Conservation (phyloP, 1,140 invertebrate species). For the Sminthurides bifidus region DNA sequence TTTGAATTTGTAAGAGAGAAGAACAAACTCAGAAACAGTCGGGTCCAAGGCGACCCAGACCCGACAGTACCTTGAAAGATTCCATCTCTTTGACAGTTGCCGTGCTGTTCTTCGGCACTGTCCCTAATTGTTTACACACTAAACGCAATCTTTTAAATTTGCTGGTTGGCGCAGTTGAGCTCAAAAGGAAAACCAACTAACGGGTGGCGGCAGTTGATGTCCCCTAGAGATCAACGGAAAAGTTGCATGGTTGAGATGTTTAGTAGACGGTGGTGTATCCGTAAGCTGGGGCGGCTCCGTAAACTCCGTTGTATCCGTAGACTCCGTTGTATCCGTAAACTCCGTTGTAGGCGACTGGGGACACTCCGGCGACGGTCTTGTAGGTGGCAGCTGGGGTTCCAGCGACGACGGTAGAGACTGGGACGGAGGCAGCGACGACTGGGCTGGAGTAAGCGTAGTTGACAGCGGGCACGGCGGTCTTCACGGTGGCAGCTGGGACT, state of each 20-base stretch:
- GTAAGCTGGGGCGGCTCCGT: neutral
- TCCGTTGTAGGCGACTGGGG: neutral
- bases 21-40: too few relatives aligned
- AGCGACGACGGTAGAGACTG: neutral
- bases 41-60: too few relatives aligned
- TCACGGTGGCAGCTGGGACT: slow-evolving; percentile 32
- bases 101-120: too few relatives aligned
- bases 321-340: neutral
- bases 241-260: neutral
- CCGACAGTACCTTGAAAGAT: too few relatives aligned
- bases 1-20: too few relatives aligned
- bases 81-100: too few relatives aligned
- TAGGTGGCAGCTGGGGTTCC: slow-evolving; percentile 11
- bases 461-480: neutral
- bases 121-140: too few relatives aligned
- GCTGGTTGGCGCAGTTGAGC: too few relatives aligned
- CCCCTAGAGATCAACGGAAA: neutral
- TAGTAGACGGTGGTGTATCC: neutral
- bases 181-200: too few relatives aligned
- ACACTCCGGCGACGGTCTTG: slow-evolving; percentile 4
- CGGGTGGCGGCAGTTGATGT: too few relatives aligned
- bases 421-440: too few relatives aligned
- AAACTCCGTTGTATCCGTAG: neutral
- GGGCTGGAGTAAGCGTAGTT: slow-evolving; percentile 8
- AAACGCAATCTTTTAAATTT: too few relatives aligned